Percentiles rank a stretch among this genome's conserved stretches.
Conservation (phyloP, 2,797 vertebrate species). For the Lophotriccus pileatus region DNA sequence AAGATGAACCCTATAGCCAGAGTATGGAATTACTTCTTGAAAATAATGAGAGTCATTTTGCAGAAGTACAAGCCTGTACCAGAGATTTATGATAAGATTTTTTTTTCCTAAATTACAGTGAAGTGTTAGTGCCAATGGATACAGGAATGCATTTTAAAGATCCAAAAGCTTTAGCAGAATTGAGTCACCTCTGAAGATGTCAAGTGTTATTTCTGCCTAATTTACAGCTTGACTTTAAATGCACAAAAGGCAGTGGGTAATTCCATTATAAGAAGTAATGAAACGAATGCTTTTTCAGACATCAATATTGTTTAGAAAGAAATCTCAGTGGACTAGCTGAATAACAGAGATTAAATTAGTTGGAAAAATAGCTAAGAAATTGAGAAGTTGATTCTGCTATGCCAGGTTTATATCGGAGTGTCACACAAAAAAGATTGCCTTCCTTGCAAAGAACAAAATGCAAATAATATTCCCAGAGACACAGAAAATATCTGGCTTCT, state of each 20-base stretch:
- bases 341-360: conserved; percentile 11
- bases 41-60: not conserved
- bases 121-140: not conserved
- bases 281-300: conserved; percentile 16
- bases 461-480: conserved; percentile 10
- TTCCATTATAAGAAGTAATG: conserved; percentile 38
- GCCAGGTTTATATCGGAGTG: not conserved
- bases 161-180: not conserved
- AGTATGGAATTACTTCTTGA: not conserved
- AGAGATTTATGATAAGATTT: conserved; percentile 17
- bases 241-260: not conserved
- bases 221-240: conserved; percentile 32
- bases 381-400: not conserved
- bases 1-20: not conserved
- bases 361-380: not conserved
- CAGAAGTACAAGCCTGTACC: not conserved
- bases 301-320: conserved; percentile 16
- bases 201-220: conserved; percentile 6
- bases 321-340: not conserved
- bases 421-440: not conserved
- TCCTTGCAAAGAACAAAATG: not conserved
- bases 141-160: conserved; percentile 6
- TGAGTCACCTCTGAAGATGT: not conserved
- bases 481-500: not conserved
- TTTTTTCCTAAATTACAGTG: not conserved